Conservation (phyloP, 2,113 vertebrate species). For the Leptobrachium leishanense region DNA sequence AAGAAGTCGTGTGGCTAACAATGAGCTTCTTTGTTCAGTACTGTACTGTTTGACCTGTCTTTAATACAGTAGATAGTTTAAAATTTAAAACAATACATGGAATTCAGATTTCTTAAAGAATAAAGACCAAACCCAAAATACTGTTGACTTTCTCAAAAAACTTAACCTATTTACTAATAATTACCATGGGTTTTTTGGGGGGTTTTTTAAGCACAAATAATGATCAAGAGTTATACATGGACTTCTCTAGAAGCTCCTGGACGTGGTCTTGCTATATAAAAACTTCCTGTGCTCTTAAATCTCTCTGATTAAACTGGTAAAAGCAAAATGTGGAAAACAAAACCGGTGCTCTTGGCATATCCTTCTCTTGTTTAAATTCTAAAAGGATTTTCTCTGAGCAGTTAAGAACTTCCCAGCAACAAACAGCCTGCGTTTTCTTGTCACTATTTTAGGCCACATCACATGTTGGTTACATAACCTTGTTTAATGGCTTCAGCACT, state of each 20-base stretch:
- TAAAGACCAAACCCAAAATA: background rate
- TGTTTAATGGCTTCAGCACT: constrained; percentile 8
- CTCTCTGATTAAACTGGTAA: too few species aligned
- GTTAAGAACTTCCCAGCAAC: constrained; percentile 22
- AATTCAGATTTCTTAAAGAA: background rate
- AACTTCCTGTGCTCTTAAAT: background rate
- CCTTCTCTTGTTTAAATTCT: background rate
- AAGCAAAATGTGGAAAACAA: too few species aligned
- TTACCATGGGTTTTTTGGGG: background rate
- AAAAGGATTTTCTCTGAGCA: constrained; percentile 24
- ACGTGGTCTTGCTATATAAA: background rate
- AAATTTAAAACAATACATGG: too few species aligned
- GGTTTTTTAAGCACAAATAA: too few species aligned
- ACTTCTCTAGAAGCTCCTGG: too few species aligned
- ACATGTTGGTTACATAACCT: constrained; percentile 23
- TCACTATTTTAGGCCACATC: constrained; percentile 26
- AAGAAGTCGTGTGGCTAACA: too few species aligned
- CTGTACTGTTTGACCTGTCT: too few species aligned
- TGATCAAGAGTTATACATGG: too few species aligned
- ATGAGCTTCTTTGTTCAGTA: too few species aligned
- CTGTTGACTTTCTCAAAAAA: background rate
- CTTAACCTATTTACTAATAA: background rate
- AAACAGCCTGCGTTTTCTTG: constrained; percentile 5
- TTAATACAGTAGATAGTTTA: too few species aligned
- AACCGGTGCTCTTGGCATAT: too few species aligned